Conservation (phyloP, 2,888 invertebrate species). For the Lacanobia oleracea region DNA sequence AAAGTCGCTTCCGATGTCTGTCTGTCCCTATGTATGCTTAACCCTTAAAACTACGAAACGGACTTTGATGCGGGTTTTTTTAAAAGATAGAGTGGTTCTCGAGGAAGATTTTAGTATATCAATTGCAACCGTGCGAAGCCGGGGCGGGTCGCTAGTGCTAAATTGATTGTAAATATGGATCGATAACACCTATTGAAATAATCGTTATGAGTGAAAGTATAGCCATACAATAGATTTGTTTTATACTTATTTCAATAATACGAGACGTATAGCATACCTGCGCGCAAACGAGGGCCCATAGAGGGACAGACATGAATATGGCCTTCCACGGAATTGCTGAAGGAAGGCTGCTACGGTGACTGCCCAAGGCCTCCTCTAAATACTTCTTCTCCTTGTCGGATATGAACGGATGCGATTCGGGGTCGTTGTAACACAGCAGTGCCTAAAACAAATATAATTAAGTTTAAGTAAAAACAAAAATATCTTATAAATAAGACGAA, state of each 20-base stretch:
- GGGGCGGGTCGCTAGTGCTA: too few relatives aligned
- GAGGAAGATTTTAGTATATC: too few relatives aligned
- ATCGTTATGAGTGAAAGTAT: conserved; percentile 18
- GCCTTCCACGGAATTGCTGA: conserved; percentile 93
- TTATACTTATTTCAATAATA: conserved; percentile 25
- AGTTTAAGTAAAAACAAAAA: neutral
- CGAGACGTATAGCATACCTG: conserved; percentile 83
- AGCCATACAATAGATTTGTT: conserved; percentile 37
- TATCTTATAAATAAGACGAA: neutral
- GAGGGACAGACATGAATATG: conserved; percentile 92
- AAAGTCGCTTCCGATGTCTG: too few relatives aligned
- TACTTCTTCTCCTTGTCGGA: conserved; percentile 93
- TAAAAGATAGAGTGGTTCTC: too few relatives aligned
- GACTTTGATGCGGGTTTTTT: too few relatives aligned
- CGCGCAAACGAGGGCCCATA: conserved; percentile 94
- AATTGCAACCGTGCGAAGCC: too few relatives aligned
- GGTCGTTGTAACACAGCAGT: conserved; percentile 92
- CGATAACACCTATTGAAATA: conserved; percentile 42
- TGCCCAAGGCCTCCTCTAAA: conserved; percentile 92
- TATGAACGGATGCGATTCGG: conserved; percentile 94
- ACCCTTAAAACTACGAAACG: too few relatives aligned
- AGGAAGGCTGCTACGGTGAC: conserved; percentile 87
- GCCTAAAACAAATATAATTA: conserved; percentile 79
- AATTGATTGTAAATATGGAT: conserved; percentile 33
- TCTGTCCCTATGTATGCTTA: too few relatives aligned